These are phyloP conservation scores for Pollenia labialis DNA, from an alignment of 2,888 invertebrate genomes.

Conservation along the genomic window DNA sequence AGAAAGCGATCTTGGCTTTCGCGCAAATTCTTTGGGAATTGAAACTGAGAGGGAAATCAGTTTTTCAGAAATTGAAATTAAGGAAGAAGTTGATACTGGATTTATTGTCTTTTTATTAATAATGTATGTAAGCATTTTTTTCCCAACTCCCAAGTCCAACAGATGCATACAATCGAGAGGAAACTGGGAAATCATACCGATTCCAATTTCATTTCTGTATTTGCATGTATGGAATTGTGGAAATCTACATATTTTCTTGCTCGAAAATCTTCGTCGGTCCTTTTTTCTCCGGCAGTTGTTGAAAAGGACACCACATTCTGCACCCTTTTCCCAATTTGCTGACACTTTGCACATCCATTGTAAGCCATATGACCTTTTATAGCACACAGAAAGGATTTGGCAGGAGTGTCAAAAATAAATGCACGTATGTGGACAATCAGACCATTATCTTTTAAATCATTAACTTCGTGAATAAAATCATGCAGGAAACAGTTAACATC, in stretches of 20 bases:
- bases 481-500: neutral
- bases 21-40: neutral
- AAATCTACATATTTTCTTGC: neutral
- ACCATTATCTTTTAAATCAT: neutral
- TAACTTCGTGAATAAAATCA: neutral
- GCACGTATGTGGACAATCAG: neutral
- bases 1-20: neutral
- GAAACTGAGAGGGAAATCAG: neutral
- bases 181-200: neutral
- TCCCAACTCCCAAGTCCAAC: neutral
- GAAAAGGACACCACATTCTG: neutral
- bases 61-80: neutral
- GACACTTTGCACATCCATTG: slow-evolving; percentile 1
- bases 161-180: slow-evolving; percentile 3
- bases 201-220: neutral
- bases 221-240: neutral
- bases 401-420: neutral
- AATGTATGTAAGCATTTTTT: too few species aligned
- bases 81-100: neutral
- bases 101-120: neutral
- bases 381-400: neutral
- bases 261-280: neutral
- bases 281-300: neutral
- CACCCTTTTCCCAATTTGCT: neutral
- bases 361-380: neutral